Evolutionary conservation across 2,888 invertebrate species (phyloP).

Genomic region (Rhorus exstirpatorius): DNA sequence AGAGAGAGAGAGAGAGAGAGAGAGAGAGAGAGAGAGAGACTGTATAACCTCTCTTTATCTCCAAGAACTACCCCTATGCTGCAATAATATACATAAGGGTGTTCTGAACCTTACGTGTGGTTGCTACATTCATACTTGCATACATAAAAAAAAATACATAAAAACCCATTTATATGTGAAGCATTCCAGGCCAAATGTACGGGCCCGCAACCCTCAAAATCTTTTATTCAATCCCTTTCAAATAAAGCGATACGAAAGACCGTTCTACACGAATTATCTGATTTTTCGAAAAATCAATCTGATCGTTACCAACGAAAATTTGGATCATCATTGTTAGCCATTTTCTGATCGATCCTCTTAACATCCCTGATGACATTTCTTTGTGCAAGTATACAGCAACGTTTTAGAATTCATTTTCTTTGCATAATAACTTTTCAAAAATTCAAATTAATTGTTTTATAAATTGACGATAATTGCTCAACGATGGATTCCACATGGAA

Average conservation of each 20-base stretch:
- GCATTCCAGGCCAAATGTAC: background rate
- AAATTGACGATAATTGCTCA: background rate
- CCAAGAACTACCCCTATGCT: constrained; percentile 60
- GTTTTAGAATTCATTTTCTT: too few relatives aligned
- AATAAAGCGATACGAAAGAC: too few relatives aligned
- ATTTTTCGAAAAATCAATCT: too few relatives aligned
- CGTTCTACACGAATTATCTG: too few relatives aligned
- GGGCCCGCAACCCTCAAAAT: background rate
- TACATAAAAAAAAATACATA: constrained; percentile 14
- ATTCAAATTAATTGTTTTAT: background rate
- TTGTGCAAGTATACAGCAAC: too few relatives aligned
- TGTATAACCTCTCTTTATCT: constrained; percentile 29
- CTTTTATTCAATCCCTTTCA: background rate
- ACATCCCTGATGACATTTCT: too few relatives aligned
- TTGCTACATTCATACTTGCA: constrained; percentile 5
- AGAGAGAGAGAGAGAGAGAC: constrained; percentile 17
- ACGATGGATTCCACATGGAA: background rate
- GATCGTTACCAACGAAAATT: too few relatives aligned
- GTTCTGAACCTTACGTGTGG: constrained; percentile 35
- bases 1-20: constrained; percentile 35
- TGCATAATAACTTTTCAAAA: background rate
- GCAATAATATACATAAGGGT: constrained; percentile 59
- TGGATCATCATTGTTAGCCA: too few relatives aligned
- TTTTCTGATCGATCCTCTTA: too few relatives aligned
- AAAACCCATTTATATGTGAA: constrained; percentile 4